A percentile compares a stretch with the other conserved stretches of the same genome.
Evolutionary conservation across 1,140 invertebrate species (phyloP).

Genomic region (Parapsyche elsis): DNA sequence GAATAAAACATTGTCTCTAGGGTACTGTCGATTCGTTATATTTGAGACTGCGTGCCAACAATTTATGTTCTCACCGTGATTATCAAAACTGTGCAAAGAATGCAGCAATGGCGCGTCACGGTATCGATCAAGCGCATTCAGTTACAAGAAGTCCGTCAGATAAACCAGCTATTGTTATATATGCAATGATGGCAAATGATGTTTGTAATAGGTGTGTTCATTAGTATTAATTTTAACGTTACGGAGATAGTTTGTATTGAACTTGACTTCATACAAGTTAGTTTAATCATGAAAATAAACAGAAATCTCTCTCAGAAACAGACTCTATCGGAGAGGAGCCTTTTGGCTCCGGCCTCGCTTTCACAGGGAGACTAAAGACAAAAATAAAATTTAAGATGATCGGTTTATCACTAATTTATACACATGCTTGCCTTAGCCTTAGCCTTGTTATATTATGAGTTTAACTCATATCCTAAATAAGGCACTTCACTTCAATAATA

Average conservation of each 20-base stretch:
- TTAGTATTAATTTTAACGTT: constrained; percentile 27
- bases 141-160: constrained; percentile 62
- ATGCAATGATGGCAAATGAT: constrained; percentile 68
- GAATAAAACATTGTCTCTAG: constrained; percentile 35
- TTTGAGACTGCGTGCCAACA: constrained; percentile 57
- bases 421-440: no score
- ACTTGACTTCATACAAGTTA: no score
- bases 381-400: no score
- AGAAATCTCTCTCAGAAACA: no score
- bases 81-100: constrained; percentile 69
- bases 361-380: no score
- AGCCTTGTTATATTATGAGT: no score
- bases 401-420: no score
- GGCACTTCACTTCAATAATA: no score
- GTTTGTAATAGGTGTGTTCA: constrained; percentile 68
- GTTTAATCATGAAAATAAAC: no score
- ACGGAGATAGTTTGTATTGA: background rate
- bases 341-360: no score
- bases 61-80: constrained; percentile 68
- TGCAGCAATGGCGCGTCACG: constrained; percentile 59
- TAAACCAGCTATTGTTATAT: constrained; percentile 64
- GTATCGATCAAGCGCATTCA: constrained; percentile 57
- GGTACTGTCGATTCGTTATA: constrained; percentile 58
- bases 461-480: no score
- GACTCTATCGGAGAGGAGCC: no score